phyloP scores from a whole-genome alignment of 2,797 vertebrate species.

The Sylvia borin region DNA sequence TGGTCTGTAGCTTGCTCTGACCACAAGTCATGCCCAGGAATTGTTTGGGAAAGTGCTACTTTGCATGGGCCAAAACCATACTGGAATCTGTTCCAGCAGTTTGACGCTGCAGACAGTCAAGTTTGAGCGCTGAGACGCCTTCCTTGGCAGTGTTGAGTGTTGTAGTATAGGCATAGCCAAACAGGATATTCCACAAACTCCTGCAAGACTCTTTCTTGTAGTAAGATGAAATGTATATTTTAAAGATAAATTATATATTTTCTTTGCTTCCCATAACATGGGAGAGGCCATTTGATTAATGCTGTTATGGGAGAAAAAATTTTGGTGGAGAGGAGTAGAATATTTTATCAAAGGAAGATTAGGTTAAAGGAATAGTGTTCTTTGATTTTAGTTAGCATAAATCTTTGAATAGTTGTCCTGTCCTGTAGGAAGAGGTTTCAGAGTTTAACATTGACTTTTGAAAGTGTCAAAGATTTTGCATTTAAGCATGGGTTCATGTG shows the following conservation, averaged over 20 bases:
- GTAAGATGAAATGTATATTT: conserved; percentile 33
- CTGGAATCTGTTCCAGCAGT: conserved; percentile 30
- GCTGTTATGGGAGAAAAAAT: neutral
- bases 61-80: conserved; percentile 17
- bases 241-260: conserved; percentile 12
- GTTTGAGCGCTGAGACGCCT: neutral
- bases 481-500: neutral
- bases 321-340: neutral
- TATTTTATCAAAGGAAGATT: conserved; percentile 14
- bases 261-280: conserved; percentile 11
- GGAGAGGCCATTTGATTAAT: conserved; percentile 16
- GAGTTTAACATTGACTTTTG: neutral
- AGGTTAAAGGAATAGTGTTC: neutral
- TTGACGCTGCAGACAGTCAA: conserved; percentile 17
- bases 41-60: conserved; percentile 47
- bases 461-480: neutral
- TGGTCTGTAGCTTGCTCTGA: conserved; percentile 3
- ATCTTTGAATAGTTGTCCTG: neutral
- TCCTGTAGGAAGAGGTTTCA: neutral
- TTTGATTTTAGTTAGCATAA: neutral
- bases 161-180: conserved; percentile 4
- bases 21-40: conserved; percentile 32
- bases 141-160: conserved; percentile 36
- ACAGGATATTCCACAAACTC: conserved; percentile 54
- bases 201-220: conserved; percentile 1